A percentile compares a stretch with the other conserved stretches of the same genome.
These are phyloP conservation scores for Neodon shergylaensis DNA, from an alignment of 2,113 vertebrate genomes.

Conservation along the genomic window DNA sequence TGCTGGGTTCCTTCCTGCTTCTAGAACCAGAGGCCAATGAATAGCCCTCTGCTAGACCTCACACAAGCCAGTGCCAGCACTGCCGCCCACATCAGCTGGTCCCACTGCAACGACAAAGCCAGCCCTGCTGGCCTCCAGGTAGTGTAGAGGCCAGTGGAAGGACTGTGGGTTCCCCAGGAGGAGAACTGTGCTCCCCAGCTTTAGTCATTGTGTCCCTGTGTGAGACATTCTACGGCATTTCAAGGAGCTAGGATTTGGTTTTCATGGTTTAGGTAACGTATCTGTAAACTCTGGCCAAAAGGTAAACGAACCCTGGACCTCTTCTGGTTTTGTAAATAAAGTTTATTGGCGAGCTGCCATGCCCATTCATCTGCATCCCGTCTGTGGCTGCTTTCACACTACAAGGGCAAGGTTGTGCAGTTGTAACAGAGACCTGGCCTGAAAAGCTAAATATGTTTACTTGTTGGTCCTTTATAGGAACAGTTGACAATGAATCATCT, in stretches of 20 bases:
- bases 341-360: neutral
- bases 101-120: neutral
- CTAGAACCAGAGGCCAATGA: neutral
- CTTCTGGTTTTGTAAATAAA: neutral
- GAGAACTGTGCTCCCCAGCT: neutral
- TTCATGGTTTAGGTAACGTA: slow-evolving; percentile 4
- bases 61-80: neutral
- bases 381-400: neutral
- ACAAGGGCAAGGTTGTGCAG: neutral
- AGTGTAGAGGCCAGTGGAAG: neutral
- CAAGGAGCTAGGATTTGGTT: neutral
- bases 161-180: neutral
- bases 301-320: neutral
- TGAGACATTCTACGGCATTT: neutral
- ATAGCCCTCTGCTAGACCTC: neutral
- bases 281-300: neutral
- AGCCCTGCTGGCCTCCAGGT: neutral
- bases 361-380: neutral
- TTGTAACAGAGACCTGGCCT: neutral
- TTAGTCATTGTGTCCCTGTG: neutral
- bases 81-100: neutral
- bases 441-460: neutral
- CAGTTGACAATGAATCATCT: neutral
- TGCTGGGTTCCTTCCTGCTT: neutral
- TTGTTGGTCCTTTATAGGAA: neutral